Base-by-base conservation (phyloP, 2,888 invertebrate genomes). In the Nomada ruficornis region DNA sequence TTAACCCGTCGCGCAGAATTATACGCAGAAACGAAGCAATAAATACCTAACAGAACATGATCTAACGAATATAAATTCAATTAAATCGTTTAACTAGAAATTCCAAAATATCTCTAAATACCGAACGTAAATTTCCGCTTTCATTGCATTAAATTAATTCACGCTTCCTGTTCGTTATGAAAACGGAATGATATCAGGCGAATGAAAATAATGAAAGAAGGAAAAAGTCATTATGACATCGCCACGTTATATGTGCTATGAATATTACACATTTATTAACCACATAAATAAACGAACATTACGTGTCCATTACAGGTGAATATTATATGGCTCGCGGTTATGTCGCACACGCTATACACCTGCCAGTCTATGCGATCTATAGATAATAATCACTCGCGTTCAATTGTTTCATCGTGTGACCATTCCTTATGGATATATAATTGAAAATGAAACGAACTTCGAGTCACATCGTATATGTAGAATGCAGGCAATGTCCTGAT, bases 371-470 rank as follows among this genome's bases (percentile, higher is more conserved):
- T 59, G 42, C 70, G 59, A 78, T 60, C 18, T 77, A 83, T 85
- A 77, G 78, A 78, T 86, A 85, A 85, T 62, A 74, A 63, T 54
- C 76, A 57, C 73, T 85, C 78, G 69, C 71, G 64, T 83, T 80
- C 80, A 78, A 85, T 86, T 85, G 83, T 83, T 85, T 78, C 83
- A 77, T 77, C 85, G 73, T 70, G 65, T 54, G 80, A 64, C 67
- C 67, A 55, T 59, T 47, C 54, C 64, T 23, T 71, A 55, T 50
- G 57, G 52, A 63, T 60, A 50, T 62, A 54, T 52, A 64, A 69
- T 67, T 80, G 59, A 44, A 63, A 69, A 63, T 64, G 44, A 72
- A 67, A 73, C 69, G 52, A 42, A 62, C 54, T 63, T 20, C 64
- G 55, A 26, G 69, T 29, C 42, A 44, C 54, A 7, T 57, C 20